These are phyloP conservation scores for Protodeltote pygarga DNA, from an alignment of 2,888 invertebrate genomes.

Conservation along the genomic window DNA sequence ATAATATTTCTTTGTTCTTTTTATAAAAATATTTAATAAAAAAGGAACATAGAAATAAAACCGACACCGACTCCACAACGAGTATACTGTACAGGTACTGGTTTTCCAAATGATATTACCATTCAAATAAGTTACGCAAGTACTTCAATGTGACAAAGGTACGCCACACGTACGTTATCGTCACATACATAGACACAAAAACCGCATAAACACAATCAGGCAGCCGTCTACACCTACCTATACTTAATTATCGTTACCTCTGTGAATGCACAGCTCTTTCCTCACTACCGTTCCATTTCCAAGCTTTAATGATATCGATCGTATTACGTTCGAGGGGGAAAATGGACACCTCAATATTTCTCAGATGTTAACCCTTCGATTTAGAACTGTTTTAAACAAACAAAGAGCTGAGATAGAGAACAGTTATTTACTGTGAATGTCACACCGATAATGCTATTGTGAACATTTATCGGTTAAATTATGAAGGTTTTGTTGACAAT, in stretches of 20 bases:
- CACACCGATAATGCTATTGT: slow-evolving; percentile 14
- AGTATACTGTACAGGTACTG: no score
- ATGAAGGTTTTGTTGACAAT: no score
- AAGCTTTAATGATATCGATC: slow-evolving; percentile 74
- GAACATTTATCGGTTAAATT: slow-evolving; percentile 28
- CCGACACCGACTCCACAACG: neutral
- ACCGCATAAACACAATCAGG: neutral
- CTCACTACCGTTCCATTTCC: slow-evolving; percentile 67
- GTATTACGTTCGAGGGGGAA: slow-evolving; percentile 58
- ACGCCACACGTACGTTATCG: neutral
- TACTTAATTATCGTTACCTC: slow-evolving; percentile 58
- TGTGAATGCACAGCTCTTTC: slow-evolving; percentile 63
- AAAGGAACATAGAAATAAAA: neutral
- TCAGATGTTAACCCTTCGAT: slow-evolving; percentile 51
- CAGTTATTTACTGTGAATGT: slow-evolving; percentile 31
- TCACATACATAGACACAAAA: no score
- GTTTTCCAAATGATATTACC: no score
- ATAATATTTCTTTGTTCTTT: no score
- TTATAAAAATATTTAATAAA: no score
- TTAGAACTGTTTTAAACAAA: slow-evolving; percentile 36
- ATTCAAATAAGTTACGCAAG: no score
- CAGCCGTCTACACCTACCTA: slow-evolving; percentile 2
- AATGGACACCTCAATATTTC: slow-evolving; percentile 58
- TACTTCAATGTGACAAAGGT: no score
- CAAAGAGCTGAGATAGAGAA: slow-evolving; percentile 19